phyloP scores from a whole-genome alignment of 2,113 vertebrate genomes.

The Carassius auratus region DNA sequence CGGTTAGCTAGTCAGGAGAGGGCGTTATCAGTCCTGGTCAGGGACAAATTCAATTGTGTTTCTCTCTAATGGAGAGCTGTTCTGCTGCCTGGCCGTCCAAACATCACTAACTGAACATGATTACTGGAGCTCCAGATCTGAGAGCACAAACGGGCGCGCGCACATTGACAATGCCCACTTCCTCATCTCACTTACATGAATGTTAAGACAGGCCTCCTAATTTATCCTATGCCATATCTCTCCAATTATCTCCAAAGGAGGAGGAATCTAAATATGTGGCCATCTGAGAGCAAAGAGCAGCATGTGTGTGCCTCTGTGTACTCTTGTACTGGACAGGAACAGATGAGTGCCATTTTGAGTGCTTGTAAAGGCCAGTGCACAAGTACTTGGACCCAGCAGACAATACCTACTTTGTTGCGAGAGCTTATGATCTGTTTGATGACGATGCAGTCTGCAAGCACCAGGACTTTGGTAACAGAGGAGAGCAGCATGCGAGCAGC shows the following conservation, averaged over 20 bases:
- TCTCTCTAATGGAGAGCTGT: slow-evolving; percentile 71
- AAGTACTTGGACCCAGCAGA: slow-evolving; percentile 18
- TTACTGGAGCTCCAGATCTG: slow-evolving; percentile 54
- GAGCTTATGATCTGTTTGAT: slow-evolving; percentile 98
- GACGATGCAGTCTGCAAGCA: slow-evolving; percentile 94
- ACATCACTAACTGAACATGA: slow-evolving; percentile 70
- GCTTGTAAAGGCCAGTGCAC: not conserved
- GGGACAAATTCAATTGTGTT: slow-evolving; percentile 73
- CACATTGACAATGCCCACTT: slow-evolving; percentile 19
- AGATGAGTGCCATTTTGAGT: not conserved
- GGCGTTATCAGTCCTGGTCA: slow-evolving; percentile 62
- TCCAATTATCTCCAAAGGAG: slow-evolving; percentile 64
- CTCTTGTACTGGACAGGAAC: not conserved
- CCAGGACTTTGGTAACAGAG: slow-evolving; percentile 95
- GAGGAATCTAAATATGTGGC: slow-evolving; percentile 46
- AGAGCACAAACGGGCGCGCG: slow-evolving; percentile 42
- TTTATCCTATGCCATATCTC: slow-evolving; percentile 60
- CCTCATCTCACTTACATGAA: not conserved
- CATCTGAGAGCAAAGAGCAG: slow-evolving; percentile 49
- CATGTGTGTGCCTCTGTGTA: not conserved
- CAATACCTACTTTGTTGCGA: slow-evolving; percentile 88
- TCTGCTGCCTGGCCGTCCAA: slow-evolving; percentile 67
- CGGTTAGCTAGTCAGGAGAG: slow-evolving; percentile 49
- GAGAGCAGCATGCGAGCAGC: slow-evolving; percentile 93
- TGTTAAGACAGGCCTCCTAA: slow-evolving; percentile 40